Base-by-base conservation (phyloP, 2,113 vertebrate species). In the Lasiurus cinereus region DNA sequence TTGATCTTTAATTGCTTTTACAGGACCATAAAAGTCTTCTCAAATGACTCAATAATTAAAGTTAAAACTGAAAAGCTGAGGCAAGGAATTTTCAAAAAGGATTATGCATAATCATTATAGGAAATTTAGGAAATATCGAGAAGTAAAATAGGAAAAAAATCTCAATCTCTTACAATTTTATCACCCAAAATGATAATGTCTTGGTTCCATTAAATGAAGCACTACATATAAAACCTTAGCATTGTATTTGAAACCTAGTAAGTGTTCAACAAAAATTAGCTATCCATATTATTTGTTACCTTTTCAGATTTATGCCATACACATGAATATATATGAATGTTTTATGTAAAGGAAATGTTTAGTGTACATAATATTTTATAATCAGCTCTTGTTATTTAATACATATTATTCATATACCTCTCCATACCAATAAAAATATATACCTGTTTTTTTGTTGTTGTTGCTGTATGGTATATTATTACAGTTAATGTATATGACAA, bases 31-130 rank as follows among this genome's bases (percentile, higher is more conserved):
- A 4, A 72, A 88, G 39, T 62, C 12, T 66, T 73, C 11, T 31
- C 31, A 67, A 72, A 36, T 50, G 70, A 66, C 16, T 59, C 54
- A 83, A 59, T 48, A 69, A 36, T 79, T 33, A 93, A 88, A 72
- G 22, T 70, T 76, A 95, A 72, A 88, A 77, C 24, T 43, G 24
- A 91, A 62, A 95, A 46, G 29, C 69, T 94, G 77, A 96, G 87
- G 56, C 16, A 88, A 90, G 9, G 83, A 74, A 90, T 64, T 92
- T 59, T 89, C 48, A 84, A 8, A 86, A 14, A 72, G 19, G 67
- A 36, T 74, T 84, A 89, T 3, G 22, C 16, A 59, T 64, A 22
- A 70, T 91, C 33, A 88, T 36, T 73, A 86, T 2, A 74, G 22
- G 69, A 82, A 95, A 94, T 33, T 76, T 15, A 73, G 33, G 67